phyloP scores from a whole-genome alignment of 2,113 vertebrate species.

The Tautogolabrus adspersus region DNA sequence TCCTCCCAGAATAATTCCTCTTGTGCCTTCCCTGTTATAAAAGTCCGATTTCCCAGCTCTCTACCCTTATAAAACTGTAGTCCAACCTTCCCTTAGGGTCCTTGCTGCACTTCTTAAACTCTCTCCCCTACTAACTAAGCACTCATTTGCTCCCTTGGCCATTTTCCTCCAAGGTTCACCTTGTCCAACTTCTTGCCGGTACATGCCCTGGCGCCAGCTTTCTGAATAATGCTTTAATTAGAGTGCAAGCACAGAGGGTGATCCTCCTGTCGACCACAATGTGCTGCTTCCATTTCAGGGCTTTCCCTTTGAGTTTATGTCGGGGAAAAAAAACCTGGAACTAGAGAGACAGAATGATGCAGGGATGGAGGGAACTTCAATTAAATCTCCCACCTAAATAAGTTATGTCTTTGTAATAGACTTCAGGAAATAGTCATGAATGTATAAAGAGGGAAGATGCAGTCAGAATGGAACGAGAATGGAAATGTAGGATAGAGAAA shows the following conservation, averaged over 20 bases:
- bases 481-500: not conserved
- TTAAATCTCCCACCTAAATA: slow-evolving; percentile 40
- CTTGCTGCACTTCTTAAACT: slow-evolving; percentile 1
- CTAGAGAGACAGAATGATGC: not conserved
- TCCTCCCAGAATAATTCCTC: not conserved
- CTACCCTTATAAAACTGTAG: not conserved
- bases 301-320: slow-evolving; percentile 11
- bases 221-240: slow-evolving; percentile 46
- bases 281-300: slow-evolving; percentile 22
- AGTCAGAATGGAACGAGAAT: slow-evolving; percentile 3
- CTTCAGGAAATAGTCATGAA: slow-evolving; percentile 63
- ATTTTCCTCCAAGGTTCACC: slow-evolving; percentile 31
- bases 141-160: slow-evolving; percentile 40
- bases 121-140: slow-evolving; percentile 21
- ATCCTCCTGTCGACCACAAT: slow-evolving; percentile 6
- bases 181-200: slow-evolving; percentile 28
- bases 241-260: slow-evolving; percentile 3
- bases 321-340: not conserved
- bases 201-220: slow-evolving; percentile 16
- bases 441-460: slow-evolving; percentile 41
- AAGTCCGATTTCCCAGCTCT: not conserved
- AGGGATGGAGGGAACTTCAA: slow-evolving; percentile 14
- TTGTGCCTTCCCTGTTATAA: not conserved
- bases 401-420: slow-evolving; percentile 53
- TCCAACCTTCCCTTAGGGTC: slow-evolving; percentile 7